Conservation (phyloP, 2,797 vertebrate genomes). For the Hyperoplus lanceolatus region DNA sequence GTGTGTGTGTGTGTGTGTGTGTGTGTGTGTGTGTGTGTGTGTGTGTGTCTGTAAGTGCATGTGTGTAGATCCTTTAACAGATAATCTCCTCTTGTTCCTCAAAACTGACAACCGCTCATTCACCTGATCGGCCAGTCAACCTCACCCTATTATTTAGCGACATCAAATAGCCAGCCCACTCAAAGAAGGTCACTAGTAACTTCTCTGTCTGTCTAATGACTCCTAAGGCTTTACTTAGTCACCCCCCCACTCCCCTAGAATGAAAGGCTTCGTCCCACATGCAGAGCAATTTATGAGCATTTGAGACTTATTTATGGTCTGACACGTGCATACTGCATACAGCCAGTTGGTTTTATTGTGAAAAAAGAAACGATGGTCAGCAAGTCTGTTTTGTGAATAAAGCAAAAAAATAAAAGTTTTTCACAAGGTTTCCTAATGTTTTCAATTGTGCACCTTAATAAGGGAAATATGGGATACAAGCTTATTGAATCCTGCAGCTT, state of each 20-base stretch:
- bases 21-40: too few relatives aligned
- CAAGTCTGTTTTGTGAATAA: conserved; percentile 34
- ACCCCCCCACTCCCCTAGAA: conserved; percentile 37
- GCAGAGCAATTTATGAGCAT: conserved; percentile 60
- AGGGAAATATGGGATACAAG: conserved; percentile 38
- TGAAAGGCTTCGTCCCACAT: conserved; percentile 79
- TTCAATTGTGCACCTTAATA: conserved; percentile 47
- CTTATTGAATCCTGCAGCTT: conserved; percentile 56
- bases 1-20: background rate
- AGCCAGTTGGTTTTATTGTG: conserved; percentile 31
- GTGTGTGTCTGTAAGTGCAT: background rate
- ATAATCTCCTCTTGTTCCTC: conserved; percentile 58
- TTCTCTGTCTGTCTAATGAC: conserved; percentile 72
- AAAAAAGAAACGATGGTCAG: conserved; percentile 20
- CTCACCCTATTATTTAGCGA: conserved; percentile 76
- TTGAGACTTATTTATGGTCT: conserved; percentile 41
- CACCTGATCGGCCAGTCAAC: conserved; percentile 61
- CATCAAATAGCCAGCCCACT: conserved; percentile 58
- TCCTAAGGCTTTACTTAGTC: conserved; percentile 70
- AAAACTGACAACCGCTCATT: conserved; percentile 72
- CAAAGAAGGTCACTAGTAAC: conserved; percentile 56
- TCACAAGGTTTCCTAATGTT: conserved; percentile 23
- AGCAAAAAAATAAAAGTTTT: conserved; percentile 50
- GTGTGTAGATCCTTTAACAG: conserved; percentile 47
- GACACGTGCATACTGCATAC: conserved; percentile 38